phyloP scores from a whole-genome alignment of 2,113 vertebrate genomes.

The Pipra filicauda region DNA sequence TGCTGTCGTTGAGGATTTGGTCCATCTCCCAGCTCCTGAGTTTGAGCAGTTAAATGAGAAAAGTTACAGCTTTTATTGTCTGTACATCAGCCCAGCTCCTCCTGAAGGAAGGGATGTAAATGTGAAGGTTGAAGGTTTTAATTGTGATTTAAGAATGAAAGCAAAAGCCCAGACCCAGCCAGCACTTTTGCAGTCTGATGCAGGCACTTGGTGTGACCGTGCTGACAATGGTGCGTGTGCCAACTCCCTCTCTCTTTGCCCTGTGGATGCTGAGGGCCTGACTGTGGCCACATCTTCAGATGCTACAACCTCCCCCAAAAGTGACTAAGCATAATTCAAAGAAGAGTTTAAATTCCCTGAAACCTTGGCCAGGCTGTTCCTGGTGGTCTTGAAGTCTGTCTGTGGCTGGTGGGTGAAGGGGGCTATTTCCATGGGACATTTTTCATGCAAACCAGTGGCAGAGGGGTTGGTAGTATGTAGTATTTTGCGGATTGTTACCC shows the following conservation, averaged over 20 bases:
- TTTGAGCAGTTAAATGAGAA: not conserved
- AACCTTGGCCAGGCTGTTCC: not conserved
- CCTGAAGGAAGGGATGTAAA: not conserved
- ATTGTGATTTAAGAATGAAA: not conserved
- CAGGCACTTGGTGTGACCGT: not conserved
- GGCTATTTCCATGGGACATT: not conserved
- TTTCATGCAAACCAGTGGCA: not conserved
- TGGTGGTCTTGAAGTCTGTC: not conserved
- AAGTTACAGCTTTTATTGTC: not conserved
- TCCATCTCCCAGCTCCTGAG: not conserved
- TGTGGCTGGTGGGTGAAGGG: not conserved
- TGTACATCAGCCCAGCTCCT: not conserved
- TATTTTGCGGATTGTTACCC: not conserved
- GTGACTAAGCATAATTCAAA: not conserved
- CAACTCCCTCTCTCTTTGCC: not conserved
- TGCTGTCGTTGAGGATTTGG: not conserved
- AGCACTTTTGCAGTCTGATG: not conserved
- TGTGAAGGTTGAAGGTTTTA: not conserved
- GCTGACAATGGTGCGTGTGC: fast-evolving
- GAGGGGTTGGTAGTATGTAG: not conserved
- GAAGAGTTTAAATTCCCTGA: not conserved
- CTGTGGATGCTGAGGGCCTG: not conserved
- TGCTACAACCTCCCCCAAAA: not conserved
- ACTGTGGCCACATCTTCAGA: not conserved
- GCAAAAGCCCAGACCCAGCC: not conserved